phyloP scores from a whole-genome alignment of 2,888 invertebrate genomes.

The Xylota segnis region DNA sequence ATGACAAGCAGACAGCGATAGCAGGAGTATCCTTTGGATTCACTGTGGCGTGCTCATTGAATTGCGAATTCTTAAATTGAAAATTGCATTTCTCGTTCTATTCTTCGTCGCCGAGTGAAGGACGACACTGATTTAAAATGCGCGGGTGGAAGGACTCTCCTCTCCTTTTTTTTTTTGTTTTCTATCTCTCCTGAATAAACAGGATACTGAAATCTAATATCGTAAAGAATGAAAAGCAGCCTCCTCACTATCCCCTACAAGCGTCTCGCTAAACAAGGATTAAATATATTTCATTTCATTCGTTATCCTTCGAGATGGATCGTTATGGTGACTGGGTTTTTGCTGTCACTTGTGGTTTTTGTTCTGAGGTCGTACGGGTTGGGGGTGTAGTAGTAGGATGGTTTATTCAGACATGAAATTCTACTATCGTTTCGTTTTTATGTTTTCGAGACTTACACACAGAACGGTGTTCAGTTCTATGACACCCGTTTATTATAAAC shows the following conservation, averaged over 20 bases:
- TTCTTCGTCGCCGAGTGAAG: background rate
- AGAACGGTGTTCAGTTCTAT: background rate
- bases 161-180: background rate
- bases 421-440: background rate
- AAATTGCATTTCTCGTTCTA: conserved; percentile 28
- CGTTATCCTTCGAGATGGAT: conserved; percentile 5
- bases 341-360: conserved; percentile 29
- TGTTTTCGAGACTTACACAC: background rate
- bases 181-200: conserved; percentile 1
- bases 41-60: background rate
- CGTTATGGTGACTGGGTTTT: conserved; percentile 8
- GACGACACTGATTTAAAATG: conserved; percentile 1
- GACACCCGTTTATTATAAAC: conserved; percentile 16
- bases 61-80: conserved; percentile 22
- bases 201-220: conserved; percentile 35
- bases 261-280: conserved; percentile 45
- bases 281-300: conserved; percentile 43
- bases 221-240: conserved; percentile 6
- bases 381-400: too few species aligned
- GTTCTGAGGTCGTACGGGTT: background rate
- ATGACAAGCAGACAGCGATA: conserved; percentile 3
- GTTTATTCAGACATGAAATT: background rate
- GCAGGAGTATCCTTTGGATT: background rate
- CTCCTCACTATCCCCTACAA: background rate
- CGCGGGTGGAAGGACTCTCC: background rate